Evolutionary conservation across 2,888 invertebrate species (phyloP).

Genomic region (Cephus runcator): DNA sequence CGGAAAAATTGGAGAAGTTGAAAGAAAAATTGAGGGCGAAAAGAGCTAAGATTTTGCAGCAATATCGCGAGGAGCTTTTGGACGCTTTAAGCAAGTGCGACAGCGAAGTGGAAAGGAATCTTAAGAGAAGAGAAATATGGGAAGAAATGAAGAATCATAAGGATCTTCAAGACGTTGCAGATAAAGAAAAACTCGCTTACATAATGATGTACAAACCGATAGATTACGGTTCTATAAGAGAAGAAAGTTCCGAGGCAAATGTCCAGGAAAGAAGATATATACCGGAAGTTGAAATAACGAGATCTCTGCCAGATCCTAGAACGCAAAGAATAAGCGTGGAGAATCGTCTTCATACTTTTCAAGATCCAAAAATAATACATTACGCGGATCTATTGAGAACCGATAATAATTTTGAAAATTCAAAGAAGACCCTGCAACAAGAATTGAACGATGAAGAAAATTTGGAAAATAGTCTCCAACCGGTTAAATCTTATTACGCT

Average conservation of each 20-base stretch:
- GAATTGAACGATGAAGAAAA: neutral
- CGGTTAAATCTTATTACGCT: constrained; percentile 25
- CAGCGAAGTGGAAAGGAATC: constrained; percentile 21
- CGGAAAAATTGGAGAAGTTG: constrained; percentile 33
- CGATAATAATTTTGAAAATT: neutral
- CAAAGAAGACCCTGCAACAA: neutral
- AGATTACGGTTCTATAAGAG: constrained; percentile 8
- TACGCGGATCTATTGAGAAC: neutral
- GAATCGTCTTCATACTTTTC: constrained; percentile 4
- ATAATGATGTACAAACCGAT: constrained; percentile 26
- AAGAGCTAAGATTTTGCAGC: constrained; percentile 32
- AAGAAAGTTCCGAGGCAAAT: neutral
- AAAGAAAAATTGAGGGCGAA: constrained; percentile 34
- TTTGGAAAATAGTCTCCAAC: neutral
- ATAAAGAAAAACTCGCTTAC: constrained; percentile 32
- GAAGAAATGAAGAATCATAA: constrained; percentile 24
- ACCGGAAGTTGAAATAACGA: constrained; percentile 26
- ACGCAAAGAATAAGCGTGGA: constrained; percentile 15
- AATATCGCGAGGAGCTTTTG: constrained; percentile 33
- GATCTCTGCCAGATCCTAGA: constrained; percentile 17
- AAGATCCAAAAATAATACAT: constrained; percentile 11
- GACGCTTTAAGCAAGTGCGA: constrained; percentile 25
- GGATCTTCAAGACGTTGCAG: constrained; percentile 25
- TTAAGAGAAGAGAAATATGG: constrained; percentile 33
- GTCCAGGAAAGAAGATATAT: constrained; percentile 16